These are phyloP conservation scores for Sprattus sprattus DNA, from an alignment of 2,113 vertebrate species.

Conservation along the genomic window DNA sequence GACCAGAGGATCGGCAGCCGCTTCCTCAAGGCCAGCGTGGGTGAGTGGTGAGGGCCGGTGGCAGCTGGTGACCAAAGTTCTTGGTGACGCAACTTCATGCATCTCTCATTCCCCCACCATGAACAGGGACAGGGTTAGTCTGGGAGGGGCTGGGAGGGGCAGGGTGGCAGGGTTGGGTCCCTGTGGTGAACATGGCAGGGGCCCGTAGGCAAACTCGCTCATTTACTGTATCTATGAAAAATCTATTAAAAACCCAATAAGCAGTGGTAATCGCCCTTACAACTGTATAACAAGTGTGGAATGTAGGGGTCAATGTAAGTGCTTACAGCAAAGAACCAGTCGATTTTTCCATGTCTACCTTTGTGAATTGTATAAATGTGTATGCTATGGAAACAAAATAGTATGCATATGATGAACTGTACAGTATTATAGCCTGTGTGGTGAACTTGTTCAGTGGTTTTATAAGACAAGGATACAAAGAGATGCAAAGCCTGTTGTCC, in stretches of 20 bases:
- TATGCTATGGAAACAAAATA: neutral
- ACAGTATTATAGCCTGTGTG: neutral
- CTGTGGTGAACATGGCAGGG: neutral
- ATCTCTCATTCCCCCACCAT: neutral
- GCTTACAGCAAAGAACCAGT: neutral
- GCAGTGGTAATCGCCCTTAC: too few species aligned
- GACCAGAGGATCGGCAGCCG: constrained; percentile 97
- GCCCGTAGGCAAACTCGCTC: neutral
- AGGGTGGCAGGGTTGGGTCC: neutral
- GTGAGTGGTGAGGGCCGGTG: constrained; percentile 68
- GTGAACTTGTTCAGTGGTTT: neutral
- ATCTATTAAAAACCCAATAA: too few species aligned
- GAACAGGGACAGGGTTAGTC: neutral
- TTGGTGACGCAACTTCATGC: neutral
- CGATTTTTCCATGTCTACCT: neutral
- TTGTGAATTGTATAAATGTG: neutral
- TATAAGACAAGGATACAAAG: neutral
- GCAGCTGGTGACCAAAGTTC: neutral
- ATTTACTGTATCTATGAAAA: neutral
- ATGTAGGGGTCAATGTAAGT: too few species aligned
- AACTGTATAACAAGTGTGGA: too few species aligned
- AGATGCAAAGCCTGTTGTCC: too few species aligned
- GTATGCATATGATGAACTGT: neutral
- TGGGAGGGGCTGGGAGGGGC: neutral
- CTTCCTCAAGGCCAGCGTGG: constrained; percentile 96